Conservation (phyloP, 2,888 invertebrate genomes). For the Temnothorax rugatulus region DNA sequence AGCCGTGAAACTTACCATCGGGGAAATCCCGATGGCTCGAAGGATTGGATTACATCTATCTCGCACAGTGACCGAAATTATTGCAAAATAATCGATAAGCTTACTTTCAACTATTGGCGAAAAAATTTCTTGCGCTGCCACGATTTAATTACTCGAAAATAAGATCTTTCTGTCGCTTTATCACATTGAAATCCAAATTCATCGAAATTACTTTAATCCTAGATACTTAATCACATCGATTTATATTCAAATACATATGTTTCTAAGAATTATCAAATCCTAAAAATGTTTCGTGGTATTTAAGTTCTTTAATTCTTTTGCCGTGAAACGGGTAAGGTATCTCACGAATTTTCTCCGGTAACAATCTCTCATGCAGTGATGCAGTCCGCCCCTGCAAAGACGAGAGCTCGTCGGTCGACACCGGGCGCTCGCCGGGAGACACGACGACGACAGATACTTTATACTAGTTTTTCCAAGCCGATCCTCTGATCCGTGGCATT, state of each 20-base stretch:
- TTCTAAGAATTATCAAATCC: neutral
- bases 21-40: neutral
- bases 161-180: neutral
- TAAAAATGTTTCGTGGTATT: neutral
- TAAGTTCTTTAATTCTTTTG: neutral
- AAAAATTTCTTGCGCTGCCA: neutral
- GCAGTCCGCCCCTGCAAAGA: slow-evolving; percentile 30
- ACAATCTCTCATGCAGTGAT: neutral
- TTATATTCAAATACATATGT: neutral
- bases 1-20: neutral
- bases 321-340: neutral
- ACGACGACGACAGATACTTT: slow-evolving; percentile 75
- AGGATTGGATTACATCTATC: neutral
- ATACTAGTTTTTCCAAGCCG: slow-evolving; percentile 76
- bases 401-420: slow-evolving; percentile 35
- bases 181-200: neutral
- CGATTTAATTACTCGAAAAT: neutral
- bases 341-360: neutral
- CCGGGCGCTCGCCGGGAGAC: slow-evolving; percentile 44
- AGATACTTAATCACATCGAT: neutral
- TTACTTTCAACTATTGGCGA: neutral
- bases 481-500: slow-evolving; percentile 72
- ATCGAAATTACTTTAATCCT: neutral
- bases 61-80: neutral
- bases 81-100: neutral